phyloP scores from a whole-genome alignment of 2,113 vertebrate species.

The Romanogobio albipinnatus region DNA sequence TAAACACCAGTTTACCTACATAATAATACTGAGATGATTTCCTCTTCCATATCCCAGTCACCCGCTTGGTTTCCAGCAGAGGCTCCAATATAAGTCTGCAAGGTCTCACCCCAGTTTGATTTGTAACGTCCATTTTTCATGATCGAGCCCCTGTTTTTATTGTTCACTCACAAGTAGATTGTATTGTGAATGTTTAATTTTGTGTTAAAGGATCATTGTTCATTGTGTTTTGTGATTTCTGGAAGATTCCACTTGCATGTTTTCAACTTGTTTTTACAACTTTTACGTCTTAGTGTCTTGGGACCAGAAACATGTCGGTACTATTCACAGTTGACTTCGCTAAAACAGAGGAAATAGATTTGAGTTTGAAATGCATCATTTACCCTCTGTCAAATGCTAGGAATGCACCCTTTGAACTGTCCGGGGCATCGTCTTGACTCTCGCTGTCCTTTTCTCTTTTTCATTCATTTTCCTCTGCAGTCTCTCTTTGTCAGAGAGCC shows the following conservation, averaged over 20 bases:
- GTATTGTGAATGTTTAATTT: not conserved
- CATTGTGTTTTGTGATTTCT: conserved; percentile 1
- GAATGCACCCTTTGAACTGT: conserved; percentile 35
- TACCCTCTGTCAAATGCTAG: conserved; percentile 61
- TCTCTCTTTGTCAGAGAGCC: conserved; percentile 72
- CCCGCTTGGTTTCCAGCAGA: not conserved
- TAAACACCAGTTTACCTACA: not conserved
- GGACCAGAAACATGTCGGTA: not conserved
- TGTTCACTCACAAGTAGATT: not conserved
- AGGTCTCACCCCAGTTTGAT: not conserved
- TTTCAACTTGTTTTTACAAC: not conserved
- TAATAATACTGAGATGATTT: not conserved
- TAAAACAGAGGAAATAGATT: conserved; percentile 40
- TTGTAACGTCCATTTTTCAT: not conserved
- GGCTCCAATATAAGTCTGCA: not conserved
- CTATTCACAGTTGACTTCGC: not conserved
- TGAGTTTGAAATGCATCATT: conserved; percentile 35
- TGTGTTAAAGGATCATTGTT: not conserved
- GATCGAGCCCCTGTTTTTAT: not conserved
- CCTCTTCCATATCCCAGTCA: not conserved
- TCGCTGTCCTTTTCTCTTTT: conserved; percentile 54
- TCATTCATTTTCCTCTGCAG: conserved; percentile 64
- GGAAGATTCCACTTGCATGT: not conserved
- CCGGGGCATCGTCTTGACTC: conserved; percentile 27
- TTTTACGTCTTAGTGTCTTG: not conserved